Evolutionary conservation across 1,140 invertebrate genomes (phyloP).

Genomic region (Brachystomella parvula): DNA sequence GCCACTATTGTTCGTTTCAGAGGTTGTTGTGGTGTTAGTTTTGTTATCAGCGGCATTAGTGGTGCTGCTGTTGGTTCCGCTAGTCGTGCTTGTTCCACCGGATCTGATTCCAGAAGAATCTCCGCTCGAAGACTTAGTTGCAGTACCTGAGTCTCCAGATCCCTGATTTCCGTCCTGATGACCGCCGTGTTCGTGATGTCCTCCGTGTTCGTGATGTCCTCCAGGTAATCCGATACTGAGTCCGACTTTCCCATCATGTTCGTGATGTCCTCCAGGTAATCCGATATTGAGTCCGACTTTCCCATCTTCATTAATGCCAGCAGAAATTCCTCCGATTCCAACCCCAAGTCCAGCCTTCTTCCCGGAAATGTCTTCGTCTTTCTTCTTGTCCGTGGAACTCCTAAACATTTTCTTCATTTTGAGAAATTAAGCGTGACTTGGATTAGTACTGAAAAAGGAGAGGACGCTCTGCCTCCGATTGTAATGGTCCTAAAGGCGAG

Average conservation of each 20-base stretch:
- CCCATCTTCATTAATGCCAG: neutral
- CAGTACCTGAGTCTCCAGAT: too few species aligned
- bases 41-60: too few species aligned
- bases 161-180: neutral
- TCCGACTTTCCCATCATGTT: neutral
- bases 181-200: neutral
- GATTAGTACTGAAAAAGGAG: neutral
- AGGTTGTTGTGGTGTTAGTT: too few species aligned
- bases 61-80: too few species aligned
- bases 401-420: neutral
- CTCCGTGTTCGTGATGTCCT: neutral
- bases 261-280: neutral
- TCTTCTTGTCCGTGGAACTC: constrained; percentile 1
- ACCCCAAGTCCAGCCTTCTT: neutral
- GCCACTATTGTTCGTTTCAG: too few species aligned
- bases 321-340: neutral
- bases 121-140: too few species aligned
- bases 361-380: neutral
- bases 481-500: neutral
- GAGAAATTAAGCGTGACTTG: neutral
- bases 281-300: neutral
- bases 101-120: too few species aligned
- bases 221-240: neutral
- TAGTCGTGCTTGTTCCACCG: too few species aligned
- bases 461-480: too few species aligned